Evolutionary conservation across 1,140 invertebrate species (phyloP).

Genomic region (Yoshiicerus persimilis): DNA sequence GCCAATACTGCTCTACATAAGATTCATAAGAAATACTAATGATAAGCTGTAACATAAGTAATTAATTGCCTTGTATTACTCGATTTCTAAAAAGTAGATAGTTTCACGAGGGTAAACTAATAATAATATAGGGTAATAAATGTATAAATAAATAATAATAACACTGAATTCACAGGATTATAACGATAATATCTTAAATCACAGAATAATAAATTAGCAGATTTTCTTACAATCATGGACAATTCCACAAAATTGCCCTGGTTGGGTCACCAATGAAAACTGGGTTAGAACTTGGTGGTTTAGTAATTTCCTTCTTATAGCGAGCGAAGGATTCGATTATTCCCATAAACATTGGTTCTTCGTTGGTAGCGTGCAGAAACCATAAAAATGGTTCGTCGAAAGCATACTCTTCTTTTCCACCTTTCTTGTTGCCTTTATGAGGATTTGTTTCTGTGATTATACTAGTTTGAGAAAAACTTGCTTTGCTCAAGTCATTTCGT

Average conservation of each 20-base stretch:
- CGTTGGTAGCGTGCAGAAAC: constrained; percentile 37
- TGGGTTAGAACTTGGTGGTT: neutral
- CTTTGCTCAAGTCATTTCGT: neutral
- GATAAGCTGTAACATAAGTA: neutral
- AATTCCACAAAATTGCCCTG: constrained; percentile 24
- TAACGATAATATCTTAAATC: neutral
- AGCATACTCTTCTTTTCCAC: neutral
- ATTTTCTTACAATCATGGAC: neutral
- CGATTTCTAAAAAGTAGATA: too few relatives aligned
- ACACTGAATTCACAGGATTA: too few relatives aligned
- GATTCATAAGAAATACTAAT: neutral
- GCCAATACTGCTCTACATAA: neutral
- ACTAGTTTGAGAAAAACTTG: neutral
- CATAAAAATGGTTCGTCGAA: constrained; percentile 36
- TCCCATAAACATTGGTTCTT: constrained; percentile 41
- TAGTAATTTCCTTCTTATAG: constrained; percentile 27
- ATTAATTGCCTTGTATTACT: too few relatives aligned
- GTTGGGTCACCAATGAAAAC: neutral
- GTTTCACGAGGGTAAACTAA: too few relatives aligned
- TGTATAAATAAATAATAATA: too few relatives aligned
- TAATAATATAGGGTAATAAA: too few relatives aligned
- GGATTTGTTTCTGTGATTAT: neutral
- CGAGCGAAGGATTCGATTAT: constrained; percentile 28
- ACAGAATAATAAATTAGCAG: neutral
- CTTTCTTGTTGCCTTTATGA: neutral